phyloP scores from a whole-genome alignment of 2,888 invertebrate species.

The Rambutsinella grinnellia region DNA sequence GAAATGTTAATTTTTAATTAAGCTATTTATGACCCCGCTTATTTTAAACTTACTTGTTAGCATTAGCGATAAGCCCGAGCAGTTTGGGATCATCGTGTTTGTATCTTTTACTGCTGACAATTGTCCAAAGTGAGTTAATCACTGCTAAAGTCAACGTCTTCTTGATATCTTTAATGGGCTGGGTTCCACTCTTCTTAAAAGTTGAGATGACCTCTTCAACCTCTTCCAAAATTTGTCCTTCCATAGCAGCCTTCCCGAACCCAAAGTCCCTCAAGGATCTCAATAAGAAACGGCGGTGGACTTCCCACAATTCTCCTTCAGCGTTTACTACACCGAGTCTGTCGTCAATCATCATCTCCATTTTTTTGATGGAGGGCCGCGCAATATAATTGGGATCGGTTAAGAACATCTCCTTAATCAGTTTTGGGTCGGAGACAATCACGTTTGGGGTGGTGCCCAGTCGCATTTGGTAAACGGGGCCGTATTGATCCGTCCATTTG shows the following conservation, averaged over 20 bases:
- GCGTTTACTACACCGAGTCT: conserved; percentile 21
- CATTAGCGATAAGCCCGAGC: no score
- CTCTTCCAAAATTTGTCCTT: conserved; percentile 20
- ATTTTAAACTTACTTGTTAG: no score
- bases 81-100: conserved; percentile 30
- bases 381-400: no score
- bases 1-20: no score
- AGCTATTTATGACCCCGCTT: no score
- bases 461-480: no score
- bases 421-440: neutral
- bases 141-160: conserved; percentile 21
- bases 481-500: no score
- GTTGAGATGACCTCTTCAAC: conserved; percentile 15
- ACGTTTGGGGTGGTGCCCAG: no score
- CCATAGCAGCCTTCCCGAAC: conserved; percentile 32
- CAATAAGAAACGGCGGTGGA: conserved; percentile 18
- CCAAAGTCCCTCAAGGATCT: conserved; percentile 34
- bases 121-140: conserved; percentile 23
- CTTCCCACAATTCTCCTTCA: conserved; percentile 34
- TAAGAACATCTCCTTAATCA: neutral
- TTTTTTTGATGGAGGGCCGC: no score
- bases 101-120: conserved; percentile 13
- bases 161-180: neutral
- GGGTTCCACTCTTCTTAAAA: neutral
- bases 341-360: no score